Conservation (phyloP, 2,113 vertebrate species). For the Oncorhynchus gorbuscha region DNA sequence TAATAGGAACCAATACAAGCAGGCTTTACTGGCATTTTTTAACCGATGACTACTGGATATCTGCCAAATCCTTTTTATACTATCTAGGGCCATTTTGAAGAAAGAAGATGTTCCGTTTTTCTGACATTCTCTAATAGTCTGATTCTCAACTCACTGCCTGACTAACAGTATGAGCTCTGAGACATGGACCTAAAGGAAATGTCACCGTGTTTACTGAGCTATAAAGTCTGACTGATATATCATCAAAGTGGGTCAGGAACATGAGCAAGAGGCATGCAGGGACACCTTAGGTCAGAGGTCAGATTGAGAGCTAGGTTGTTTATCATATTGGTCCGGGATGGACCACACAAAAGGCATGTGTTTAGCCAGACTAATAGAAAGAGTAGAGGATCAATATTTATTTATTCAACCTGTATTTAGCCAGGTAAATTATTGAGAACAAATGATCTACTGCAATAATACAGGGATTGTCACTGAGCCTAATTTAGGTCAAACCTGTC, state of each 20-base stretch:
- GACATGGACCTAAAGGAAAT: background rate
- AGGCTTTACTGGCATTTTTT: background rate
- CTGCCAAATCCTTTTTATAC: slow-evolving; percentile 4
- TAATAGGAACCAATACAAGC: background rate
- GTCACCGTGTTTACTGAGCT: background rate
- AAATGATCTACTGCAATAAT: background rate
- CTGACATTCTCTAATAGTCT: background rate
- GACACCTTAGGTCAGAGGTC: slow-evolving; percentile 29
- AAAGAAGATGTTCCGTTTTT: background rate
- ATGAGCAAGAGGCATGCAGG: slow-evolving; percentile 18
- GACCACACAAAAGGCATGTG: slow-evolving; percentile 34
- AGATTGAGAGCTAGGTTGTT: slow-evolving; percentile 31
- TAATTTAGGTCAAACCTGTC: background rate
- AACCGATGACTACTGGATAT: background rate
- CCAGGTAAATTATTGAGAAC: background rate
- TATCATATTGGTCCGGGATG: slow-evolving; percentile 26
- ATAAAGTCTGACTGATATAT: slow-evolving; percentile 10
- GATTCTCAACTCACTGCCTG: background rate
- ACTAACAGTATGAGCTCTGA: background rate
- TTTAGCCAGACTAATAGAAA: no score
- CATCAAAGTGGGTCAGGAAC: slow-evolving; percentile 8
- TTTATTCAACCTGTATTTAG: no score
- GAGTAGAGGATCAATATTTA: no score
- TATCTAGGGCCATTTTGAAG: background rate
- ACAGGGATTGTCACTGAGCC: background rate